phyloP scores from a whole-genome alignment of 37 sponge, comb jelly and placozoan species.

The Mnemiopsis leidyi region DNA sequence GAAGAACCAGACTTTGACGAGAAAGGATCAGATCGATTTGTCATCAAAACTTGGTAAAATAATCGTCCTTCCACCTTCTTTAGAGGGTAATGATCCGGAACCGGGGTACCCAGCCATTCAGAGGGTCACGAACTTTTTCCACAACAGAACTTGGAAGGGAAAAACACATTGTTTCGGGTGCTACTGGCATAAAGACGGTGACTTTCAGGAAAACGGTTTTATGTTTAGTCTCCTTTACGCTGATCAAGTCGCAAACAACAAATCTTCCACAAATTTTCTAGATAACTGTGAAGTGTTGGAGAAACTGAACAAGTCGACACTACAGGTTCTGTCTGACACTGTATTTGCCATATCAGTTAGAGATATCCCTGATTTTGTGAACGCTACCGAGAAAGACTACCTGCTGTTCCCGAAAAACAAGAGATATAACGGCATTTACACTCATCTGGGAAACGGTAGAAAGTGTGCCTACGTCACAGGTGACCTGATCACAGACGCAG shows the following conservation, averaged over 20 bases:
- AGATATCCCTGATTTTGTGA: background rate
- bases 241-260: background rate
- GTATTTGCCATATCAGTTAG: background rate
- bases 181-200: constrained; percentile 15
- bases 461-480: background rate
- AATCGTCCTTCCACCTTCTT: background rate
- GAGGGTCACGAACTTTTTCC: background rate
- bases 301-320: background rate
- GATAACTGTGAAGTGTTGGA: background rate
- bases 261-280: background rate
- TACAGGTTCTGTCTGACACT: background rate
- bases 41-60: background rate
- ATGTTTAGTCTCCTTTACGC: background rate
- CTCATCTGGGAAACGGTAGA: background rate
- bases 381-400: background rate
- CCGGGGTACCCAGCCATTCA: background rate
- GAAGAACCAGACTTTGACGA: background rate
- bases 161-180: background rate
- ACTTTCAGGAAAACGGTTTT: background rate
- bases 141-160: constrained; percentile 12
- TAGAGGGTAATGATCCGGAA: background rate
- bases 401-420: background rate
- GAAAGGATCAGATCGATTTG: background rate
- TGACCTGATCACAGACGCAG: background rate
- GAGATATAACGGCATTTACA: background rate